A percentile compares a stretch with the other conserved stretches of the same genome.
Evolutionary conservation across 2,113 vertebrate genomes (phyloP).

Genomic region (Synodontis membranacea): DNA sequence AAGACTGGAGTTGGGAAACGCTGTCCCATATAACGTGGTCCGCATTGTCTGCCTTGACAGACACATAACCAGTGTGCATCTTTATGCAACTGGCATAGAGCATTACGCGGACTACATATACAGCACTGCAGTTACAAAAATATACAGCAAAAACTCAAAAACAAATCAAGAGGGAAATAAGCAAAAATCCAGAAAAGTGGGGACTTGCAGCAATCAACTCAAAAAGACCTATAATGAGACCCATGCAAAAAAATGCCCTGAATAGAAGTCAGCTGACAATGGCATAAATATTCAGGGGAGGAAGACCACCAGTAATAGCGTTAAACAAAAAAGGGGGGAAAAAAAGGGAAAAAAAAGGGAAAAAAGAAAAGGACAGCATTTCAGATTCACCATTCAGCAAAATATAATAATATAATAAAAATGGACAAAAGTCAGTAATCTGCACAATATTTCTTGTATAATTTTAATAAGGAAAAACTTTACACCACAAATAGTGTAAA

Average conservation of each 20-base stretch:
- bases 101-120: constrained; percentile 17
- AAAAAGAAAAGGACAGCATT: neutral
- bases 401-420: neutral
- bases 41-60: neutral
- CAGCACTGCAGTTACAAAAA: neutral
- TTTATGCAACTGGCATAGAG: constrained; percentile 33
- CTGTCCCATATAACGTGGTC: neutral
- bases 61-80: constrained; percentile 1
- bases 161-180: constrained; percentile 9
- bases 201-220: neutral
- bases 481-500: neutral
- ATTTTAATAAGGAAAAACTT: neutral
- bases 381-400: neutral
- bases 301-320: neutral
- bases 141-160: constrained; percentile 5
- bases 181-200: constrained; percentile 28
- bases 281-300: neutral
- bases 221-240: constrained; percentile 14
- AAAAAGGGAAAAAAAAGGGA: neutral
- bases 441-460: no score
- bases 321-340: neutral
- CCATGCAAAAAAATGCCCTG: constrained; percentile 1
- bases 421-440: neutral
- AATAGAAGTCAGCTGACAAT: neutral
- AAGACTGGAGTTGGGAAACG: constrained; percentile 1